Conservation (phyloP, 2,113 vertebrate genomes). For the Brevimyrus niger region DNA sequence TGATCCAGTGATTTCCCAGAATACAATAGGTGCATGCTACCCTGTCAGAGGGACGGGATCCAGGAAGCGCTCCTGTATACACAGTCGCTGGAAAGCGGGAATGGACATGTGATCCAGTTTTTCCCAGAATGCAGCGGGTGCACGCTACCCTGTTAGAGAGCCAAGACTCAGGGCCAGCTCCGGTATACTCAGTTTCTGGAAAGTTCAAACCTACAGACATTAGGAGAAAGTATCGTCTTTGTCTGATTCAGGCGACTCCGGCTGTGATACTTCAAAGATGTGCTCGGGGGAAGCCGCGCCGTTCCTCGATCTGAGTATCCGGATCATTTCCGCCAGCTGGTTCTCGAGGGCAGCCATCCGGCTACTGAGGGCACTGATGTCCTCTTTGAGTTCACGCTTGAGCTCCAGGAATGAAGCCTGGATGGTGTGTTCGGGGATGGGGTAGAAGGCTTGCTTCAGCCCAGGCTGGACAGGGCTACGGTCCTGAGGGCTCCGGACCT, state of each 20-base stretch:
- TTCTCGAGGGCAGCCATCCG: conserved; percentile 83
- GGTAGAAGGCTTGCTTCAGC: conserved; percentile 78
- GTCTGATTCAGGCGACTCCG: conserved; percentile 82
- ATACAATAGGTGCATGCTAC: not conserved
- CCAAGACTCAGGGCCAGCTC: not conserved
- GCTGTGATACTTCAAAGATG: conserved; percentile 83
- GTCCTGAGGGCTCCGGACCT: conserved; percentile 80
- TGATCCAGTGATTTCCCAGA: not conserved
- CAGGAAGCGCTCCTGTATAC: not conserved
- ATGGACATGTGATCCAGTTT: not conserved
- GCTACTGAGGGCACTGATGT: conserved; percentile 77
- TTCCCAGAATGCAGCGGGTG: not conserved
- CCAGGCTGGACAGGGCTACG: conserved; percentile 78
- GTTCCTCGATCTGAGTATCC: conserved; percentile 74
- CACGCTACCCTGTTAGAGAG: not conserved
- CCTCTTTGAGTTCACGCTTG: conserved; percentile 86
- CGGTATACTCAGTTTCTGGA: not conserved
- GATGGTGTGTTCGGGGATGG: conserved; percentile 92
- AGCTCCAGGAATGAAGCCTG: conserved; percentile 87
- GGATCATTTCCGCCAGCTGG: conserved; percentile 83
- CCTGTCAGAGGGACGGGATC: not conserved
- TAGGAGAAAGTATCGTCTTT: conserved; percentile 82
- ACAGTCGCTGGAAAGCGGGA: not conserved
- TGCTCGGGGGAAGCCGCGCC: conserved; percentile 68
- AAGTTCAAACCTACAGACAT: not conserved